A percentile compares a stretch with the other conserved stretches of the same genome.
These are phyloP conservation scores for Poeciliopsis infans DNA, from an alignment of 2,797 vertebrate genomes.

Conservation along the genomic window DNA sequence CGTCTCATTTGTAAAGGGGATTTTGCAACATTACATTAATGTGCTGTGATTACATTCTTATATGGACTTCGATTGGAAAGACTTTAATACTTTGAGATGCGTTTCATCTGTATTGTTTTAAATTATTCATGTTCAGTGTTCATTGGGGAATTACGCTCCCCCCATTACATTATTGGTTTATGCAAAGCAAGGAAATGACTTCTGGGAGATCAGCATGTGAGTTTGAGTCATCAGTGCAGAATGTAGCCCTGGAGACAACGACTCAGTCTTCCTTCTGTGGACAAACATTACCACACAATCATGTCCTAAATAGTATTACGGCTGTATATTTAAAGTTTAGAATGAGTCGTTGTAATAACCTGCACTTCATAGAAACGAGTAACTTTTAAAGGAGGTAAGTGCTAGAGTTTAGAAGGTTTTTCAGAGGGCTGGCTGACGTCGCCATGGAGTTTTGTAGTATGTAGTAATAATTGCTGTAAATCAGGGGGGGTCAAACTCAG, in stretches of 20 bases:
- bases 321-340: not conserved
- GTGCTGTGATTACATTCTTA: constrained; percentile 62
- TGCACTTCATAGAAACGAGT: not conserved
- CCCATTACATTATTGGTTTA: constrained; percentile 77
- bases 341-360: not conserved
- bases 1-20: constrained; percentile 67
- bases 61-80: constrained; percentile 67
- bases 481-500: too few relatives aligned
- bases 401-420: not conserved
- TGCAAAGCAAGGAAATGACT: constrained; percentile 66
- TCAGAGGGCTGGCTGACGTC: not conserved
- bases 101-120: constrained; percentile 66
- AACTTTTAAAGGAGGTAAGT: not conserved
- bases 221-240: constrained; percentile 10
- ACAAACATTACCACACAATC: constrained; percentile 1
- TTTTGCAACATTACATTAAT: constrained; percentile 68
- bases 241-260: not conserved
- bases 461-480: not conserved
- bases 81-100: constrained; percentile 66
- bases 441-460: not conserved
- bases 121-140: constrained; percentile 70
- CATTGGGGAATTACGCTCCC: constrained; percentile 66
- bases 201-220: constrained; percentile 33
- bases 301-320: not conserved
- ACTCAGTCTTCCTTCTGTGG: not conserved